Evolutionary conservation across 2,888 invertebrate species (phyloP), one percentile per base, ranked within the genome.

Genomic region (Melikaiella ostensackeni): DNA sequence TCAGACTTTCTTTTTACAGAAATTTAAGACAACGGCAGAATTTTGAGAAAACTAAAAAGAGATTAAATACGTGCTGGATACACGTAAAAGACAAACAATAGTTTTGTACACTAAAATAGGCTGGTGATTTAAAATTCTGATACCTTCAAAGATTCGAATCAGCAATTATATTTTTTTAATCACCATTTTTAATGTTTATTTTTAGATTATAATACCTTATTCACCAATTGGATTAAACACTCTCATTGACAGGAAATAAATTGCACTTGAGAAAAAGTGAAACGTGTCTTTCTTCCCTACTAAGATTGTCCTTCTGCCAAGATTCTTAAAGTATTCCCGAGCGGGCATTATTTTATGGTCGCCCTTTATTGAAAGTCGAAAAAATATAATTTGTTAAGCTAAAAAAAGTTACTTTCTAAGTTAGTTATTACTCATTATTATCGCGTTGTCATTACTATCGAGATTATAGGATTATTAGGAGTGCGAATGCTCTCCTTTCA

Each of bases 371-470:
- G 27, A 66, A 46, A 46, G 55, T 30, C 46, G 24, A 30, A 30
- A 27, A 27, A 46, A 11, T 70, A 50, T 11, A 70, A 70, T 70
- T 50, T 55, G n/a, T 50, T 70, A 50, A n/a, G 42, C 5, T 42
- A 75, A 80, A 79, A 66, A 62, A 57, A 57, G 70, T 74, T 64
- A 74, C 62, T 59, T 62, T 42, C 50, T 50, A 70, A 74, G 77
- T 77, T 76, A 75, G 77, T 79, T 55, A 64, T 76, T 76, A 38
- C 55, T 76, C 63, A 74, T 78, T 80, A 77, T 76, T 79, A 78
- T 74, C 63, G 73, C 42, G 57, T 78, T 76, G 75, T 66, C 27
- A 59, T 64, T 74, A 76, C 46, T 79, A 77, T 79, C 77, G 70
- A 78, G 33, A 66, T 80, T 75, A 46, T 46, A 16, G 9, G n/a